Percentiles rank a stretch among this genome's conserved stretches.
Conservation (phyloP, 1,140 invertebrate genomes). For the Hylyphantes graminicola region DNA sequence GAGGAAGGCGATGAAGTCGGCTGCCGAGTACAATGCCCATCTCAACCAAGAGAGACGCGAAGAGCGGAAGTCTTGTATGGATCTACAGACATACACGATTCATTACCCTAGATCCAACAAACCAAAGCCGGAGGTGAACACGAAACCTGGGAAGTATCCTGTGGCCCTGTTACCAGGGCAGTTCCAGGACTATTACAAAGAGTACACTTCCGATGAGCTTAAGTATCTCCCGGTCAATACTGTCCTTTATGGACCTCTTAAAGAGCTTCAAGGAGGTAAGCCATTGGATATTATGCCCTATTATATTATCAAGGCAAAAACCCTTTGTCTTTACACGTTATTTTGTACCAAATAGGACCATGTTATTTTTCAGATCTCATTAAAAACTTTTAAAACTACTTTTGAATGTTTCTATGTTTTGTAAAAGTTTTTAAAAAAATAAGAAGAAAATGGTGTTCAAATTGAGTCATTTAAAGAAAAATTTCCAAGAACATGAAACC, state of each 20-base stretch:
- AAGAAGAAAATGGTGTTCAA: too few relatives aligned
- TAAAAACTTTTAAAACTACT: too few relatives aligned
- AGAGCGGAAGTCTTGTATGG: constrained; percentile 72
- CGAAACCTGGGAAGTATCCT: constrained; percentile 80
- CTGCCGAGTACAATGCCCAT: constrained; percentile 87
- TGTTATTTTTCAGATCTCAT: too few relatives aligned
- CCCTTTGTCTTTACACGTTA: too few relatives aligned
- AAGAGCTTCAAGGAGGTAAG: constrained; percentile 32
- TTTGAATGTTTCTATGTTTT: too few relatives aligned
- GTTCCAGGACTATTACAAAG: constrained; percentile 85
- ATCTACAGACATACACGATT: constrained; percentile 73
- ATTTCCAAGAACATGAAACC: too few relatives aligned
- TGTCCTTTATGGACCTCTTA: constrained; percentile 80
- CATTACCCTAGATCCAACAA: constrained; percentile 74
- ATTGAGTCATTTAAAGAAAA: too few relatives aligned
- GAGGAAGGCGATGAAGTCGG: constrained; percentile 86
- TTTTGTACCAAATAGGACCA: too few relatives aligned
- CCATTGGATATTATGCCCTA: not conserved
- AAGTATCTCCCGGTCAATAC: constrained; percentile 91
- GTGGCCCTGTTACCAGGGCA: constrained; percentile 92
- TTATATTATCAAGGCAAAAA: too few relatives aligned
- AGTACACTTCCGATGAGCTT: constrained; percentile 76
- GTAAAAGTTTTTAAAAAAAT: too few relatives aligned
- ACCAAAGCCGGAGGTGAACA: constrained; percentile 66
- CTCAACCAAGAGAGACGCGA: constrained; percentile 83